Evolutionary conservation across 2,113 vertebrate genomes (phyloP).

Genomic region (Turdus rufiventris): DNA sequence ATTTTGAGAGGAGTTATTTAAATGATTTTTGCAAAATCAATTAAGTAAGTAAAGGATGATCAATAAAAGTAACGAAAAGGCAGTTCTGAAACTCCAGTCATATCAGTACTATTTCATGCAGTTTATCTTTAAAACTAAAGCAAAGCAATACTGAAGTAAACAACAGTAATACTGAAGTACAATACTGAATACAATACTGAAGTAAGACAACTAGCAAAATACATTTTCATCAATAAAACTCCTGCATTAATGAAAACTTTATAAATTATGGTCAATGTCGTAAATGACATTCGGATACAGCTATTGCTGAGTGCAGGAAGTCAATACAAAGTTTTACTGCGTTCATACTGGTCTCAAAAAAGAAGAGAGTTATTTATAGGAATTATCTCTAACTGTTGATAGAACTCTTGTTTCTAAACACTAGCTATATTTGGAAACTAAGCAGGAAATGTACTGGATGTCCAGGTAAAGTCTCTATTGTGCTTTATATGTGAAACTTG

Average conservation of each 20-base stretch:
- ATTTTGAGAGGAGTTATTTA: background rate
- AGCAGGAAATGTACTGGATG: background rate
- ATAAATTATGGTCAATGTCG: background rate
- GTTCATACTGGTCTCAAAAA: background rate
- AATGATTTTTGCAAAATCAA: background rate
- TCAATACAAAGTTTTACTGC: background rate
- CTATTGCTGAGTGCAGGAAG: background rate
- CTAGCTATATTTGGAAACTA: background rate
- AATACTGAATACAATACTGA: too few species aligned
- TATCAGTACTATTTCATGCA: background rate
- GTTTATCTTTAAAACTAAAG: background rate
- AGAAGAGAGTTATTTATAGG: background rate
- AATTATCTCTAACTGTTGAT: background rate
- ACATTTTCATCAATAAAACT: background rate
- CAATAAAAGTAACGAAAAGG: background rate
- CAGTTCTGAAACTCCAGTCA: background rate
- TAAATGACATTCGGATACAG: background rate
- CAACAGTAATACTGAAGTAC: too few species aligned
- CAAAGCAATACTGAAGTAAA: background rate
- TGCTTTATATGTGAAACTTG: background rate
- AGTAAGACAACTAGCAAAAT: background rate
- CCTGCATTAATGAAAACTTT: background rate
- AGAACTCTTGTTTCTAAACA: background rate
- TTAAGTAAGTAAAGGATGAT: background rate
- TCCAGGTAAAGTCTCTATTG: slow-evolving; percentile 13